Percentiles rank a stretch among this genome's conserved stretches.
These are phyloP conservation scores for Dusona sp. DNA, from an alignment of 2,888 invertebrate genomes.

Conservation along the genomic window DNA sequence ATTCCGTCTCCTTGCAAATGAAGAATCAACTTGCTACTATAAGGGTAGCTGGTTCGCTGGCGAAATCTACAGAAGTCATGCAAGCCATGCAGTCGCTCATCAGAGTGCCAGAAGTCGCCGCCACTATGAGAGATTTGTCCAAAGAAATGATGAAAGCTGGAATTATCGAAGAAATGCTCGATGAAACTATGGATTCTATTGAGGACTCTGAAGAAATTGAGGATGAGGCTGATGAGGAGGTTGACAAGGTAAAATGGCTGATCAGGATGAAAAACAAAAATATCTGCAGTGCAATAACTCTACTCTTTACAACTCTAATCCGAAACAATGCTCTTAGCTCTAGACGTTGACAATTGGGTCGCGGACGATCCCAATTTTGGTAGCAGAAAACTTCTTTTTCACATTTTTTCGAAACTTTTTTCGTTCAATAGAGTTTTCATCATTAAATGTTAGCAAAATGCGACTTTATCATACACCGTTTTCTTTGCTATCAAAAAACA, in stretches of 20 bases:
- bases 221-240: conserved; percentile 97
- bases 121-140: conserved; percentile 98
- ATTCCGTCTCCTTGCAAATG: conserved; percentile 98
- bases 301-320: background rate
- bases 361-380: no score
- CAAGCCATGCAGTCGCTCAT: conserved; percentile 97
- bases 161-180: conserved; percentile 99
- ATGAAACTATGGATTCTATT: conserved; percentile 97
- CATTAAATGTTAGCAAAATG: no score
- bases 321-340: background rate
- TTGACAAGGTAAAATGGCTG: conserved; percentile 86
- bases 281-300: background rate
- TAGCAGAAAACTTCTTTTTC: no score
- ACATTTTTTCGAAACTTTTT: no score
- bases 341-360: no score
- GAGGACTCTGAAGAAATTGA: conserved; percentile 98
- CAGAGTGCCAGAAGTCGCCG: conserved; percentile 96
- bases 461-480: no score
- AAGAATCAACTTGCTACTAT: conserved; percentile 99
- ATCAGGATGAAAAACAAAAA: background rate
- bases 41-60: conserved; percentile 95
- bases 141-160: conserved; percentile 99
- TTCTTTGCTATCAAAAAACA: no score
- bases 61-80: conserved; percentile 99
- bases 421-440: no score